Evolutionary conservation across 1,140 invertebrate genomes (phyloP), one percentile per base, ranked within the genome.

Genomic region (Hermatobates lingyangjiaoensis): DNA sequence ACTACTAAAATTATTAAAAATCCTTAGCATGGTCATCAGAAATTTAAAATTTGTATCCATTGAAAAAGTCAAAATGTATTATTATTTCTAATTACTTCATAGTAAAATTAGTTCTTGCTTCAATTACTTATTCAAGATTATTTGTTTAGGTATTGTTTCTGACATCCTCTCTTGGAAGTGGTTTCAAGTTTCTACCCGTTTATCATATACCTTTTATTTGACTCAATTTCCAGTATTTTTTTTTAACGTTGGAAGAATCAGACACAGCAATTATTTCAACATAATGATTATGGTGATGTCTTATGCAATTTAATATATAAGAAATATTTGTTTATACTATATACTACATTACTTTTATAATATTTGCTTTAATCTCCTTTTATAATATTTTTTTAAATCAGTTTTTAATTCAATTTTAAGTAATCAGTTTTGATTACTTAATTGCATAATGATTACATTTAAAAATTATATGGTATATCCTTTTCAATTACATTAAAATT

Each of bases 211-310:
- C 12, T 63, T 79, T 50, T 80, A 80, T 58, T 60, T 80, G 30
- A 77, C 75, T 27, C 77, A 80, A 56, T 80, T 79, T 60, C 77
- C 77, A 12, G 70, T 79, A 34, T 79, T 74, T 56, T 79, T 80
- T 63, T 80, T 66, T 49, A 77, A 77, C 54, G 75, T 79, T 20
- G 77, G 76, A 27, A 65, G 65, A 56, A 71, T 68, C 15, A 66
- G 75, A 57, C 66, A 64, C 52, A 61, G 73, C 2, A 67, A 72
- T 48, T 57, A 68, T 52, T 78, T 71, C 56, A 70, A 34, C 5
- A 38, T 61, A 27, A 39, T 50, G 25, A 25, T 57, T 10, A 47
- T 64, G 56, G 62, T 64, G 55, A 60, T 55, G n/a, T n/a, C n/a
- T n/a, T 51, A 7, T 48, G 21, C 25, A 44, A 23, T 54, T 48